These are phyloP conservation scores for Drosophila sechellia DNA, from an alignment of 1,140 invertebrate species.

Conservation along the genomic window DNA sequence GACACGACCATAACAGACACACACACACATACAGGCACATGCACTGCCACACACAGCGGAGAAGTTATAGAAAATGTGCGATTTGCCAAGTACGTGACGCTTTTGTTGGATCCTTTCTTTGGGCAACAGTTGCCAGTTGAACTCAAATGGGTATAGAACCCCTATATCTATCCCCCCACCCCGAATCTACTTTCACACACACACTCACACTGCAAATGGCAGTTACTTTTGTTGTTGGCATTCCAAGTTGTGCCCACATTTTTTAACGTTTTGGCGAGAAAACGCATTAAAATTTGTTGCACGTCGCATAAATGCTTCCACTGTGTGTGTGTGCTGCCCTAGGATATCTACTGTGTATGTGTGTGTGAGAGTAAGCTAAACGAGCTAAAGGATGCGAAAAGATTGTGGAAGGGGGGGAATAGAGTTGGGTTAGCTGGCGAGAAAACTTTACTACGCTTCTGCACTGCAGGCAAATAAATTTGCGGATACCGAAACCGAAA, in stretches of 20 bases:
- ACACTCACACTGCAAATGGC: slow-evolving; percentile 63
- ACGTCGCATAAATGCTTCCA: slow-evolving; percentile 79
- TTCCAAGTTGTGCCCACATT: slow-evolving; percentile 81
- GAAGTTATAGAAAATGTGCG: slow-evolving; percentile 73
- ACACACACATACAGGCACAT: slow-evolving; percentile 11
- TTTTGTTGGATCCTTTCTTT: slow-evolving; percentile 70
- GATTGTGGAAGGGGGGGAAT: slow-evolving; percentile 3
- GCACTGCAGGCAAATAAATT: slow-evolving; percentile 82
- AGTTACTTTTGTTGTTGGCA: slow-evolving; percentile 69
- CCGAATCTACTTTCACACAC: slow-evolving; percentile 26
- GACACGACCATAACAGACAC: slow-evolving; percentile 45
- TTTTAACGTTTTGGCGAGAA: slow-evolving; percentile 81
- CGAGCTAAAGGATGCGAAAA: slow-evolving; percentile 24
- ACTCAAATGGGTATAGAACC: slow-evolving; percentile 35
- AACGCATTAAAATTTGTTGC: slow-evolving; percentile 83
- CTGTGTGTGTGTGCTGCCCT: slow-evolving; percentile 30
- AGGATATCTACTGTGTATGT: slow-evolving; percentile 9
- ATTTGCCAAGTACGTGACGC: slow-evolving; percentile 78
- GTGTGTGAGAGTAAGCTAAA: slow-evolving; percentile 24
- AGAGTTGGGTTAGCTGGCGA: slow-evolving; percentile 44
- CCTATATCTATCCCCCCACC: slow-evolving; percentile 1
- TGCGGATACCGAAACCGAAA: slow-evolving; percentile 77
- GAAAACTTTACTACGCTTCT: slow-evolving; percentile 68
- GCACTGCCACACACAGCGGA: slow-evolving; percentile 11
- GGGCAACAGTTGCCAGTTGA: slow-evolving; percentile 78